Conservation (phyloP, 2,888 invertebrate genomes). For the Hirtodrosophila duncani region DNA sequence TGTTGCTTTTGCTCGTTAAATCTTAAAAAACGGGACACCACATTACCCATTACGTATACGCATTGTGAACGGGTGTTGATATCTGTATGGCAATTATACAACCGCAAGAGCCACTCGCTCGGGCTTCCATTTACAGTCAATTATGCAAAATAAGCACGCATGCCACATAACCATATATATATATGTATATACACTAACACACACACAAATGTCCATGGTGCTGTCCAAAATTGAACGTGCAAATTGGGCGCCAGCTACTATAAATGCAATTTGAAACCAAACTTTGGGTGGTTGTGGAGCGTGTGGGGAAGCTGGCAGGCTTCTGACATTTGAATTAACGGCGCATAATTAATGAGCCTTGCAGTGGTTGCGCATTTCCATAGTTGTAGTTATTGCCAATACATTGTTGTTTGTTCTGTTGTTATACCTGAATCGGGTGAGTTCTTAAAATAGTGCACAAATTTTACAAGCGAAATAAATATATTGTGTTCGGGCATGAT, state of each 20-base stretch:
- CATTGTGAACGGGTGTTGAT: conserved; percentile 9
- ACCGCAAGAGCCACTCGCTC: conserved; percentile 21
- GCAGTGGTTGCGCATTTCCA: neutral
- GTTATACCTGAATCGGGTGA: too few species aligned
- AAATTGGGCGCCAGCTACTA: conserved; percentile 28
- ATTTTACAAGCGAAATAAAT: too few species aligned
- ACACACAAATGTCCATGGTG: too few species aligned
- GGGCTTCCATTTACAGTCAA: conserved; percentile 51
- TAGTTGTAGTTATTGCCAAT: too few species aligned
- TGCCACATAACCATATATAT: too few species aligned
- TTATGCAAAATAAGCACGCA: conserved; percentile 64
- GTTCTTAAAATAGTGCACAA: too few species aligned
- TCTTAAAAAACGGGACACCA: too few species aligned
- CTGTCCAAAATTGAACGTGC: conserved; percentile 25
- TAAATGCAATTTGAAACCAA: conserved; percentile 44
- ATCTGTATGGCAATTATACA: conserved; percentile 20
- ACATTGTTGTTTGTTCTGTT: too few species aligned
- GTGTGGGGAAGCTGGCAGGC: conserved; percentile 2
- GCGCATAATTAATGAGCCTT: conserved; percentile 37
- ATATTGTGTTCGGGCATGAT: too few species aligned
- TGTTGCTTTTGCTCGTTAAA: conserved; percentile 27
- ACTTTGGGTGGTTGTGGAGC: conserved; percentile 14
- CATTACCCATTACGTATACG: conserved; percentile 45
- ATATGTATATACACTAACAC: conserved; percentile 31
- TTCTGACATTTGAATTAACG: conserved; percentile 44